Evolutionary conservation across 2,797 vertebrate species (phyloP), one percentile per base, ranked within the genome.

Genomic region (Scolopax rusticola): DNA sequence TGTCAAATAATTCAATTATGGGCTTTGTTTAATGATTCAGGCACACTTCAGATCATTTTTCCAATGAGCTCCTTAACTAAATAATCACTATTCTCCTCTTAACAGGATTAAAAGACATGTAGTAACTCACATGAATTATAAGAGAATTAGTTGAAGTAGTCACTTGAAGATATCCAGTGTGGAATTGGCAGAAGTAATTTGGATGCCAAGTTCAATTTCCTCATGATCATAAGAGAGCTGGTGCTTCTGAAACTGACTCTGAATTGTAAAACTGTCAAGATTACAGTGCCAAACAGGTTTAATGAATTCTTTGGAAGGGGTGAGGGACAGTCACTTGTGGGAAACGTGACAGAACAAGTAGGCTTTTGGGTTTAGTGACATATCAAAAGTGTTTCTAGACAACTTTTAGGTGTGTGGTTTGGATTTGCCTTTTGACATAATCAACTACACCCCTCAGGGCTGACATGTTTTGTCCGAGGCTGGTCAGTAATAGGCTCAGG

Each of bases 91-190:
- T 77, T 95, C 94, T 94, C 74, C 85, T 84, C 78, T 93, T 97
- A 97, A 97, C 77, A 91, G 63, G 97, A 97, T 97, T 97, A 97
- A 96, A 87, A 95, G 68, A 87, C 88, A 93, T 63, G 48, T 33
- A 84, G 70, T 81, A 94, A 91, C 51, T 90, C 84, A 38, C 65
- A 86, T 77, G 68, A 94, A 95, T 93, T 93, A 92, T 73, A 74
- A 74, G 77, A 89, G 76, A 85, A 95, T 91, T 96, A 93, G 53
- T 73, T 80, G 53, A 89, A 93, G 25, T 78, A 95, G 95, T 91
- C 70, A 87, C 82, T 92, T 81, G 75, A 95, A 82, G 63, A 94
- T 30, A 92, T 87, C 63, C 79, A 70, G 12, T 43, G 54, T 78
- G 73, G 86, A 95, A 90, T 33, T 84, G n/a, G 79, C 82, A 73